Percentiles rank a stretch among this genome's conserved stretches.
Evolutionary conservation across 2,797 vertebrate genomes (phyloP).

Genomic region (Distichodus sexfasciatus): DNA sequence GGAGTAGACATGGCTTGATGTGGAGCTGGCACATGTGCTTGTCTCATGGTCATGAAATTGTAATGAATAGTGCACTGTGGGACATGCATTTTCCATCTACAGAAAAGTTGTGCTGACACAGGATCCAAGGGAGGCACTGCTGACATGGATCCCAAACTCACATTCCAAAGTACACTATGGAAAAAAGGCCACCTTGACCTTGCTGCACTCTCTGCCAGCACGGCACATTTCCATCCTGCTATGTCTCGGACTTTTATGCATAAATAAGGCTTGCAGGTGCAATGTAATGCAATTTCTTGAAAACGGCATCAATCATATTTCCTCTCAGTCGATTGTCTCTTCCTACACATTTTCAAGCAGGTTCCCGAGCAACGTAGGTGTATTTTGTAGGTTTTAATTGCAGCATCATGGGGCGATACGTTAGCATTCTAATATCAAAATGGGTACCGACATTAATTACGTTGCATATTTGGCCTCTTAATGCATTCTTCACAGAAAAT

Average conservation of each 20-base stretch:
- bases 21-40: neutral
- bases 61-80: conserved; percentile 23
- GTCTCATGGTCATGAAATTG: neutral
- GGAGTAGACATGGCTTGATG: neutral
- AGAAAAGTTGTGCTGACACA: conserved; percentile 21
- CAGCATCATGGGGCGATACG: no score
- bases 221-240: conserved; percentile 21
- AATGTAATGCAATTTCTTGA: conserved; percentile 4
- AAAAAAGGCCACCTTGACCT: conserved; percentile 22
- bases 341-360: neutral
- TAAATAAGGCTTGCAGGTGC: neutral
- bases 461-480: no score
- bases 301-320: conserved; percentile 15
- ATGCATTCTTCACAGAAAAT: no score
- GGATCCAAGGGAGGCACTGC: conserved; percentile 1
- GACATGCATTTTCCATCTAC: neutral
- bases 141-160: conserved; percentile 31
- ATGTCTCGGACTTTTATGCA: conserved; percentile 30
- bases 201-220: conserved; percentile 22
- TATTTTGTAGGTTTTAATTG: no score
- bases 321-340: neutral
- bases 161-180: neutral
- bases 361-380: neutral
- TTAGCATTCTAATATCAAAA: no score
- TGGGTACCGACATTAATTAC: no score